These are phyloP conservation scores for Seriola aureovittata DNA, from an alignment of 2,113 vertebrate genomes.

Conservation along the genomic window DNA sequence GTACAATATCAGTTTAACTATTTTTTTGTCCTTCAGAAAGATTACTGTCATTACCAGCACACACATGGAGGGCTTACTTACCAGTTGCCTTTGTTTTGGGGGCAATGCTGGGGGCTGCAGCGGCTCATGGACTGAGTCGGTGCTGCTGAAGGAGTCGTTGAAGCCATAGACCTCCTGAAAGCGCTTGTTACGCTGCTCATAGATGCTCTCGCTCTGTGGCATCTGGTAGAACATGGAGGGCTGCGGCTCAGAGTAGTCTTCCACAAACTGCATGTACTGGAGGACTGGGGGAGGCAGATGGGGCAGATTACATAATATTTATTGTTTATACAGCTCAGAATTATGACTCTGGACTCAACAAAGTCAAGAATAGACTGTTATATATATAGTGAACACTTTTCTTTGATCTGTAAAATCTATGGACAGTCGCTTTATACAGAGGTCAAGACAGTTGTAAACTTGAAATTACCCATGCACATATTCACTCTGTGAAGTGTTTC, in stretches of 20 bases:
- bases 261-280: slow-evolving; percentile 98
- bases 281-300: slow-evolving; percentile 84
- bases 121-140: slow-evolving; percentile 87
- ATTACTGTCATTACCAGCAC: not conserved
- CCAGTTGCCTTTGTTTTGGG: slow-evolving; percentile 97
- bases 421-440: not conserved
- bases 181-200: slow-evolving; percentile 95
- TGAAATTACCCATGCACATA: not conserved
- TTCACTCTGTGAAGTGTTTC: slow-evolving; percentile 8
- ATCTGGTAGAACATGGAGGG: slow-evolving; percentile 97
- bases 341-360: not conserved
- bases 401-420: too few relatives aligned
- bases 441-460: not conserved
- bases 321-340: not conserved
- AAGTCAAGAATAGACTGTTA: not conserved
- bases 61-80: slow-evolving; percentile 78
- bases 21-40: not conserved
- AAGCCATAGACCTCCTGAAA: slow-evolving; percentile 97
- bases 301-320: not conserved
- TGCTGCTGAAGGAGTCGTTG: slow-evolving; percentile 90
- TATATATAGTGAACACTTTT: too few relatives aligned
- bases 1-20: not conserved
- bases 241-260: slow-evolving; percentile 98
- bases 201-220: slow-evolving; percentile 96
- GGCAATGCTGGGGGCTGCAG: slow-evolving; percentile 93